Conservation (phyloP, 2,888 invertebrate genomes). For the Pollenia amentaria region DNA sequence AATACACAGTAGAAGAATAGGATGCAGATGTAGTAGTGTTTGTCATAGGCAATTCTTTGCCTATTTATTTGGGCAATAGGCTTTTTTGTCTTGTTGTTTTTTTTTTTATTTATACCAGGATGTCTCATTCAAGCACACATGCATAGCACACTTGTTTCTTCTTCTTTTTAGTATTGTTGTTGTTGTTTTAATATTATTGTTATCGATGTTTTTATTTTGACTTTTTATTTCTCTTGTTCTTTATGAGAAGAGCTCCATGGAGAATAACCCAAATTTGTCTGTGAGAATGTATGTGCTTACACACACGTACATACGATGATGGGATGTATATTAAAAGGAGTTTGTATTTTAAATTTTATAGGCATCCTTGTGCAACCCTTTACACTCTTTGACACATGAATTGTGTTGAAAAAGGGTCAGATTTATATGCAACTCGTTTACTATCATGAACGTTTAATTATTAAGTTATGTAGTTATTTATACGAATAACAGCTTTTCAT, state of each 20-base stretch:
- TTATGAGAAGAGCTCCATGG: constrained; percentile 41
- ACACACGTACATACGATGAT: neutral
- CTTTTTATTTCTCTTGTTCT: constrained; percentile 43
- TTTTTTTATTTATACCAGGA: constrained; percentile 7
- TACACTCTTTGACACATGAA: constrained; percentile 30
- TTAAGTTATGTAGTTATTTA: no score
- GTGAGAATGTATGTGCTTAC: constrained; percentile 13
- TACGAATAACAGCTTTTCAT: no score
- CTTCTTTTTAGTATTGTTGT: constrained; percentile 27
- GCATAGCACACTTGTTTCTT: neutral
- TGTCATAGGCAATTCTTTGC: constrained; percentile 31
- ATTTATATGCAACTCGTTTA: no score
- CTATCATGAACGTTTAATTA: no score
- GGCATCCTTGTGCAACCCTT: constrained; percentile 32
- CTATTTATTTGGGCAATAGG: constrained; percentile 44
- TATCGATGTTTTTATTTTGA: constrained; percentile 49
- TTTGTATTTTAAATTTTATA: constrained; percentile 39
- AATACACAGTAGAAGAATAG: neutral
- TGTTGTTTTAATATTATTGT: neutral
- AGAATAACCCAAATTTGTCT: constrained; percentile 69
- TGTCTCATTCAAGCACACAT: constrained; percentile 12
- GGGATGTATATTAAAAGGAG: constrained; percentile 12
- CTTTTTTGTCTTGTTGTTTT: constrained; percentile 16
- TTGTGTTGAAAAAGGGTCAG: neutral
- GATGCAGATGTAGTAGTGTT: neutral